phyloP scores from a whole-genome alignment of 2,888 invertebrate species.

The Sialis lutaria region DNA sequence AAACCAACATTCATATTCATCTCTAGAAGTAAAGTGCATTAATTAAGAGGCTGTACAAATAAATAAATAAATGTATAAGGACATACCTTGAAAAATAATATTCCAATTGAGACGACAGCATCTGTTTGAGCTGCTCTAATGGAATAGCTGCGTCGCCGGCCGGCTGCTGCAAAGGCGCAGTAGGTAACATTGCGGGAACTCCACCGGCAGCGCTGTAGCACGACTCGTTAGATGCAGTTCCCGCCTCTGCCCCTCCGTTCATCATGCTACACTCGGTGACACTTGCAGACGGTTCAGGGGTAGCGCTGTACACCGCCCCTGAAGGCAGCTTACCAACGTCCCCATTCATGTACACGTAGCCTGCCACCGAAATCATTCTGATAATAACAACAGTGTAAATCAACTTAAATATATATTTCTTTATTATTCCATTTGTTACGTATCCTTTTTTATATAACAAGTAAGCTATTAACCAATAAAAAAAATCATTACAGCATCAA shows the following conservation, averaged over 20 bases:
- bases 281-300: conserved; percentile 40
- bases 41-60: background rate
- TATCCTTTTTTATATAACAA: too few species aligned
- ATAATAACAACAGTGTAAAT: conserved; percentile 1
- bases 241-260: conserved; percentile 26
- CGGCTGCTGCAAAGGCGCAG: conserved; percentile 28
- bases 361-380: conserved; percentile 23
- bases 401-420: too few species aligned
- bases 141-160: conserved; percentile 34
- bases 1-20: too few species aligned
- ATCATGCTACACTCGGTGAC: conserved; percentile 19
- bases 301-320: conserved; percentile 49
- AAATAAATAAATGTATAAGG: background rate
- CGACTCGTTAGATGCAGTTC: conserved; percentile 29
- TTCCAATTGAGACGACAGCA: conserved; percentile 69
- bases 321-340: conserved; percentile 59
- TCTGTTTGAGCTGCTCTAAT: conserved; percentile 56
- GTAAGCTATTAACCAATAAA: too few species aligned
- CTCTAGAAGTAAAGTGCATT: too few species aligned
- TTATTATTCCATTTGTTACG: too few species aligned
- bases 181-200: conserved; percentile 19
- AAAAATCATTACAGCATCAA: too few species aligned
- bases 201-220: conserved; percentile 26
- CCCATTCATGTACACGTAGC: conserved; percentile 71
- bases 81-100: conserved; percentile 75